phyloP scores from a whole-genome alignment of 2,888 invertebrate species.

The Cerceris rybyensis region DNA sequence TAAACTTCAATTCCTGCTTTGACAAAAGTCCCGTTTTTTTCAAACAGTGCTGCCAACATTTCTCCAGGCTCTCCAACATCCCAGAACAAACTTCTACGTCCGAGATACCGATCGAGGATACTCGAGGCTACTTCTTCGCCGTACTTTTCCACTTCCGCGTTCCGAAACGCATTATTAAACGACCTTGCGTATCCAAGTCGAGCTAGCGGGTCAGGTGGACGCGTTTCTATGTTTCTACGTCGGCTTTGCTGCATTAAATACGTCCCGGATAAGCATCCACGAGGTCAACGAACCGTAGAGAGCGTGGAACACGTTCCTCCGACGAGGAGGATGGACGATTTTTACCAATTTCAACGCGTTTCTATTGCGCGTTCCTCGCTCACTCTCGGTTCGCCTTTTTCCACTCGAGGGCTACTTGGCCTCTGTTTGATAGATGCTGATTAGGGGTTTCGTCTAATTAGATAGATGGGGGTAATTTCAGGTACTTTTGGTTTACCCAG shows the following conservation, averaged over 20 bases:
- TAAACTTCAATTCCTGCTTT: too few relatives aligned
- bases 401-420: conserved; percentile 7
- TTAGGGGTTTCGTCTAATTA: too few relatives aligned
- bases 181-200: conserved; percentile 20
- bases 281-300: conserved; percentile 8
- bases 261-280: conserved; percentile 3
- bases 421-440: conserved; percentile 14
- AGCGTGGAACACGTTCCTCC: conserved; percentile 1
- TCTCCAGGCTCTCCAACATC: conserved; percentile 18
- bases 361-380: conserved; percentile 1
- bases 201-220: background rate
- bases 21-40: too few relatives aligned
- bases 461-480: too few relatives aligned
- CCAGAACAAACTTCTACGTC: conserved; percentile 12
- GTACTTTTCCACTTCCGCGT: conserved; percentile 2
- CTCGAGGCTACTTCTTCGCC: conserved; percentile 17
- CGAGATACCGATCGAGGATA: conserved; percentile 16
- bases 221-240: background rate
- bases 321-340: background rate
- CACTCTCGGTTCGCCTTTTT: background rate
- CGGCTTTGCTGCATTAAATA: background rate
- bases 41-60: background rate
- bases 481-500: conserved; percentile 9
- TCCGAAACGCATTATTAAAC: conserved; percentile 36
- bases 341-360: background rate